Evolutionary conservation across 2,888 invertebrate species (phyloP).

Genomic region (Ametastegia equiseti): DNA sequence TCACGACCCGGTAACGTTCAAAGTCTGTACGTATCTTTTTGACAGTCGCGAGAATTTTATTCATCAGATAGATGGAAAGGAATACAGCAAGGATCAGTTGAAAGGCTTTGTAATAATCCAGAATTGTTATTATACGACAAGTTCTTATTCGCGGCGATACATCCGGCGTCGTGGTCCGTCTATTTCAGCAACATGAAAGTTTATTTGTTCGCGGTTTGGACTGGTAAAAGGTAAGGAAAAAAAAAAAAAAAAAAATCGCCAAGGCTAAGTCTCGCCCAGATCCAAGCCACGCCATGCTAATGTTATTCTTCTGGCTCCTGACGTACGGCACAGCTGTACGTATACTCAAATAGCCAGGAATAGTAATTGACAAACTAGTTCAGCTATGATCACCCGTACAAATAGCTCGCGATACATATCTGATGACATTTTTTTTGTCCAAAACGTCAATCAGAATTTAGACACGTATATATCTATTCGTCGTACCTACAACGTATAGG

Average conservation of each 20-base stretch:
- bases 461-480: neutral
- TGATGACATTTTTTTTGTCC: conserved; percentile 6
- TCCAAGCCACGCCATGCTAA: neutral
- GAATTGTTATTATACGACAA: conserved; percentile 38
- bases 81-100: neutral
- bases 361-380: conserved; percentile 20
- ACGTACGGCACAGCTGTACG: neutral
- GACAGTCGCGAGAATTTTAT: neutral
- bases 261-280: conserved; percentile 39
- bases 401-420: neutral
- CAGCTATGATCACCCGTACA: neutral
- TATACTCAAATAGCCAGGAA: neutral
- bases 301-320: conserved; percentile 21
- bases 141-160: conserved; percentile 35
- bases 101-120: neutral
- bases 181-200: conserved; percentile 27
- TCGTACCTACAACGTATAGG: neutral
- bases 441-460: neutral
- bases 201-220: conserved; percentile 35
- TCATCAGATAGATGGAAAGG: neutral
- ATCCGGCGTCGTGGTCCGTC: conserved; percentile 24
- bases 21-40: neutral
- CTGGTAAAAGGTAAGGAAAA: conserved; percentile 21
- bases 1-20: neutral
- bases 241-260: neutral